These are phyloP conservation scores for Urophycis tenuis DNA, from an alignment of 2,797 vertebrate genomes.

Conservation along the genomic window DNA sequence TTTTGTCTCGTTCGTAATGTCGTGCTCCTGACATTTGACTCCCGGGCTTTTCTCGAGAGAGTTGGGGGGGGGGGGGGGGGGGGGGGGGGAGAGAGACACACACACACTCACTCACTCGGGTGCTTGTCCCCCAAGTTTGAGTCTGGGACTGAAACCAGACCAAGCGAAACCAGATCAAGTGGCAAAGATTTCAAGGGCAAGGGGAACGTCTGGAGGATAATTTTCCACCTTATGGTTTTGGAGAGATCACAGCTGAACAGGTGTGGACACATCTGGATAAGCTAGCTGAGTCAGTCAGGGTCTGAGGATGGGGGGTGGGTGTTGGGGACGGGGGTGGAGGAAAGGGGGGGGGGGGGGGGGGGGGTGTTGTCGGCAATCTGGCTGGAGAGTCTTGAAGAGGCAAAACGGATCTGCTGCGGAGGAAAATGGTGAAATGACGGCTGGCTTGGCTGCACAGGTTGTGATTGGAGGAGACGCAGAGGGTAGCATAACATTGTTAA, in stretches of 20 bases:
- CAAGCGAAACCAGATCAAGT: background rate
- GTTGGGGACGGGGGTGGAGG: background rate
- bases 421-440: conserved; percentile 22
- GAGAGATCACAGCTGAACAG: conserved; percentile 32
- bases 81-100: background rate
- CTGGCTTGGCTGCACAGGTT: conserved; percentile 34
- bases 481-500: conserved; percentile 22
- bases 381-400: conserved; percentile 34
- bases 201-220: conserved; percentile 16
- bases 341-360: conserved; percentile 6
- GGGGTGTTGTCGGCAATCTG: conserved; percentile 39
- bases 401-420: conserved; percentile 32
- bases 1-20: too few relatives aligned
- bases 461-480: conserved; percentile 37
- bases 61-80: too few relatives aligned
- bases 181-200: conserved; percentile 9
- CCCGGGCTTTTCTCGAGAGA: background rate
- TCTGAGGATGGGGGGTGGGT: conserved; percentile 34
- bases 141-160: background rate
- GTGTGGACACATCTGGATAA: conserved; percentile 51
- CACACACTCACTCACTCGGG: too few relatives aligned
- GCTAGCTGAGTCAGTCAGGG: conserved; percentile 33
- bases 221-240: conserved; percentile 17
- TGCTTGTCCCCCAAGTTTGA: background rate
- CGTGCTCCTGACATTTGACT: too few relatives aligned